phyloP scores from a whole-genome alignment of 2,113 vertebrate species.

The Percina caprodes region DNA sequence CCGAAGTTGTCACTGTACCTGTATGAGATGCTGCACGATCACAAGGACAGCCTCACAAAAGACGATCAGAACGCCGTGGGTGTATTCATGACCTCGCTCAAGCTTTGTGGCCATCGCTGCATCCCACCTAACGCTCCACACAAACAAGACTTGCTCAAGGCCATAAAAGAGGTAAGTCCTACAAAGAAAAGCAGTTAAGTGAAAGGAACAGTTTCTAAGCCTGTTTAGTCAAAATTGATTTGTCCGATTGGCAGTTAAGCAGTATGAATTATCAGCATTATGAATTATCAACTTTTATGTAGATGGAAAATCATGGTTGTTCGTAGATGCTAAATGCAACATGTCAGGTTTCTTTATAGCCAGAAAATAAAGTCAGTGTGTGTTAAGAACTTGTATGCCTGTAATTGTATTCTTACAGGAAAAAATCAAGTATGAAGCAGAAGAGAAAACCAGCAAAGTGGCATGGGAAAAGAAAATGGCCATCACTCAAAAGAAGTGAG shows the following conservation, averaged over 20 bases:
- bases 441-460: constrained; percentile 89
- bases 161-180: constrained; percentile 89
- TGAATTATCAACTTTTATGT: constrained; percentile 10
- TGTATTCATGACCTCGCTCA: constrained; percentile 90
- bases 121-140: constrained; percentile 86
- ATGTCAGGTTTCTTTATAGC: background rate
- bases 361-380: background rate
- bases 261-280: background rate
- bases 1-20: constrained; percentile 94
- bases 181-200: background rate
- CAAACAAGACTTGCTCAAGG: constrained; percentile 90
- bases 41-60: constrained; percentile 87
- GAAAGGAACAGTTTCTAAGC: background rate
- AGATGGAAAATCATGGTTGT: background rate
- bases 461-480: constrained; percentile 94
- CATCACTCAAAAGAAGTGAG: constrained; percentile 92
- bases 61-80: constrained; percentile 87
- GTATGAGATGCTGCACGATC: constrained; percentile 91
- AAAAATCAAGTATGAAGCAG: constrained; percentile 91
- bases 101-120: constrained; percentile 91
- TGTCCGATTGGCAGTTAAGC: background rate
- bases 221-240: background rate
- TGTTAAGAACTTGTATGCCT: background rate
- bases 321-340: background rate
- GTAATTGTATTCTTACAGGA: constrained; percentile 83